These are phyloP conservation scores for Ashinkailepas kermadecensis DNA, from an alignment of 2,888 invertebrate species.

Conservation along the genomic window DNA sequence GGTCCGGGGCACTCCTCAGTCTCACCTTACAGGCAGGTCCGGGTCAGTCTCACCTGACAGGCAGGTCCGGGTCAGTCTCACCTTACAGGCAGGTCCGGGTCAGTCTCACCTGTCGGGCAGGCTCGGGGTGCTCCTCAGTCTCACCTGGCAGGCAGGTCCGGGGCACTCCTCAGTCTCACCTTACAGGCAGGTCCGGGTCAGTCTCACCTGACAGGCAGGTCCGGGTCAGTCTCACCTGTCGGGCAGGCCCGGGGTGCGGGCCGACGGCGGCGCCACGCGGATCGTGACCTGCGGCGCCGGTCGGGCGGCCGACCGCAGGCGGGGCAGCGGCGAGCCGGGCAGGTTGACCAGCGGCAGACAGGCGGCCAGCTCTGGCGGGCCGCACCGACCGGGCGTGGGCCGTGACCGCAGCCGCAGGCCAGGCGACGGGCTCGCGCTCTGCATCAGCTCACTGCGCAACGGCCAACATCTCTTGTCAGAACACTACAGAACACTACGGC, in stretches of 20 bases:
- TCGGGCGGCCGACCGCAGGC: neutral
- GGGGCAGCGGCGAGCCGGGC: neutral
- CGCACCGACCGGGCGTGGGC: neutral
- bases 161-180: too few relatives aligned
- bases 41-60: too few relatives aligned
- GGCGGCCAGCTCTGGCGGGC: neutral
- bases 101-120: too few relatives aligned
- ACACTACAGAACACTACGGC: neutral
- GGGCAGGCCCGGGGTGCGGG: neutral
- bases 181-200: too few relatives aligned
- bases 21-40: too few relatives aligned
- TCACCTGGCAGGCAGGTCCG: too few relatives aligned
- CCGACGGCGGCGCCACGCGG: neutral
- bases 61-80: too few relatives aligned
- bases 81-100: too few relatives aligned
- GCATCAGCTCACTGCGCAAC: neutral
- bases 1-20: too few relatives aligned
- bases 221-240: neutral
- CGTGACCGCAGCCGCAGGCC: slow-evolving; percentile 2
- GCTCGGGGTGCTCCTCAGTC: too few relatives aligned
- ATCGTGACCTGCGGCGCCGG: neutral
- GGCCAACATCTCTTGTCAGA: too few relatives aligned
- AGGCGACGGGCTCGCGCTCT: neutral
- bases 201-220: too few relatives aligned
- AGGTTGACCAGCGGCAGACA: slow-evolving; percentile 4